Evolutionary conservation across 2,888 invertebrate species (phyloP).

Genomic region (Choreutis nemorana): DNA sequence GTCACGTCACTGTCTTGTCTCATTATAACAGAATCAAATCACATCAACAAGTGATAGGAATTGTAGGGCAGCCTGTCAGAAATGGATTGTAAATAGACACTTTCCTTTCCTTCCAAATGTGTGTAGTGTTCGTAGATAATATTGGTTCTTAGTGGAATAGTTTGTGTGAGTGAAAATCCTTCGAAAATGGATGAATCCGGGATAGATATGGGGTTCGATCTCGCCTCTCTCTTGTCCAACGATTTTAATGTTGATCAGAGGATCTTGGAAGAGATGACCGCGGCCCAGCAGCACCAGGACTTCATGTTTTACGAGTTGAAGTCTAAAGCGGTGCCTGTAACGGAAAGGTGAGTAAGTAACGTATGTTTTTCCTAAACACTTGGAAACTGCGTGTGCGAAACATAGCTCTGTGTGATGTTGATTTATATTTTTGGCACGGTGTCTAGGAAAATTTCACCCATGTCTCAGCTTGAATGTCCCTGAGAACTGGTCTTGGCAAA

Average conservation of each 20-base stretch:
- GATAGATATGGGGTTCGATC: slow-evolving; percentile 71
- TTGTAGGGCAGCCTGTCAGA: slow-evolving; percentile 50
- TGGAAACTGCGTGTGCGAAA: slow-evolving; percentile 2
- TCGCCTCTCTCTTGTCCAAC: slow-evolving; percentile 64
- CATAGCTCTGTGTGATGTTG: slow-evolving; percentile 19
- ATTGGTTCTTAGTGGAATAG: slow-evolving; percentile 35
- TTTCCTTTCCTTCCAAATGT: slow-evolving; percentile 35
- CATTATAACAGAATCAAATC: slow-evolving; percentile 33
- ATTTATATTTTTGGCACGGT: slow-evolving; percentile 57
- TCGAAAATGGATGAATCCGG: slow-evolving; percentile 70
- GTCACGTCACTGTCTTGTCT: slow-evolving; percentile 35
- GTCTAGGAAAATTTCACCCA: slow-evolving; percentile 53
- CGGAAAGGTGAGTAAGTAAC: slow-evolving; percentile 59
- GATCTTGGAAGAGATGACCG: slow-evolving; percentile 63
- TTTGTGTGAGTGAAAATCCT: slow-evolving; percentile 38
- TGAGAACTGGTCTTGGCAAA: slow-evolving; percentile 59
- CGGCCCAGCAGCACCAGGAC: slow-evolving; percentile 63
- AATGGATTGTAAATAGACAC: slow-evolving; percentile 32
- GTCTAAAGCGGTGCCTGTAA: slow-evolving; percentile 65
- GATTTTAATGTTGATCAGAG: slow-evolving; percentile 60
- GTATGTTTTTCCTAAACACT: slow-evolving; percentile 18
- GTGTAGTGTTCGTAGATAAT: slow-evolving; percentile 24
- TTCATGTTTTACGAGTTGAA: slow-evolving; percentile 72
- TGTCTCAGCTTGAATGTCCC: slow-evolving; percentile 43
- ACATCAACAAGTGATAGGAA: slow-evolving; percentile 61